A percentile compares a stretch with the other conserved stretches of the same genome.
These are phyloP conservation scores for Myioborus melanocephalus DNA, from an alignment of 2,797 vertebrate genomes.

Conservation along the genomic window DNA sequence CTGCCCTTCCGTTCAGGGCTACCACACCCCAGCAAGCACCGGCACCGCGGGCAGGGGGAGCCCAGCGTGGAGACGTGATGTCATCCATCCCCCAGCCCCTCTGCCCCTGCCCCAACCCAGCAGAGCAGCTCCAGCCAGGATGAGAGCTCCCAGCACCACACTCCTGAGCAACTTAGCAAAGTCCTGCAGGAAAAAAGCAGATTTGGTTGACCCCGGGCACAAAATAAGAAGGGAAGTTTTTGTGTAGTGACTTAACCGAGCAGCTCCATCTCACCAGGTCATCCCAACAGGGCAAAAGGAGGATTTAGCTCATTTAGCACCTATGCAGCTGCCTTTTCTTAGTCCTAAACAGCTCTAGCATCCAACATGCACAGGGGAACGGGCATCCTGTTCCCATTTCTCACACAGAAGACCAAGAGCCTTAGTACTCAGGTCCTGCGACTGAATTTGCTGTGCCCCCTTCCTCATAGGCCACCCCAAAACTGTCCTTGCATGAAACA, in stretches of 20 bases:
- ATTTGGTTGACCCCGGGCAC: not conserved
- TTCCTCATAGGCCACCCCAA: not conserved
- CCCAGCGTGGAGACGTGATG: not conserved
- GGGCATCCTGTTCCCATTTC: not conserved
- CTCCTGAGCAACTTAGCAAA: not conserved
- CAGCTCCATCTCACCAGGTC: not conserved
- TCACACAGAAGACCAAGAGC: not conserved
- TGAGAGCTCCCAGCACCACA: not conserved
- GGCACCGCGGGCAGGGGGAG: not conserved
- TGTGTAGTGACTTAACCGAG: not conserved
- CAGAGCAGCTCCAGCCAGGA: not conserved
- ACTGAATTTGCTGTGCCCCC: fast-evolving
- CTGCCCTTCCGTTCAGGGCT: conserved; percentile 61
- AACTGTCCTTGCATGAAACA: not conserved
- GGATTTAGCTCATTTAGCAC: not conserved
- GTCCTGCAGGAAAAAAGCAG: not conserved
- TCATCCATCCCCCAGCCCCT: conserved; percentile 21
- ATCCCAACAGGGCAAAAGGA: not conserved
- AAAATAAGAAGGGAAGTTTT: not conserved
- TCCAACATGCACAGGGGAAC: not conserved
- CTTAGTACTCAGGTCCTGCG: not conserved
- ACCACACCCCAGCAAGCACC: conserved; percentile 50
- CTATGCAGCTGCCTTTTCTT: not conserved
- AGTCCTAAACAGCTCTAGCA: not conserved
- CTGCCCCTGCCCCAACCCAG: not conserved